Base-by-base conservation (phyloP, 2,113 vertebrate species). In the Xiphias gladius region DNA sequence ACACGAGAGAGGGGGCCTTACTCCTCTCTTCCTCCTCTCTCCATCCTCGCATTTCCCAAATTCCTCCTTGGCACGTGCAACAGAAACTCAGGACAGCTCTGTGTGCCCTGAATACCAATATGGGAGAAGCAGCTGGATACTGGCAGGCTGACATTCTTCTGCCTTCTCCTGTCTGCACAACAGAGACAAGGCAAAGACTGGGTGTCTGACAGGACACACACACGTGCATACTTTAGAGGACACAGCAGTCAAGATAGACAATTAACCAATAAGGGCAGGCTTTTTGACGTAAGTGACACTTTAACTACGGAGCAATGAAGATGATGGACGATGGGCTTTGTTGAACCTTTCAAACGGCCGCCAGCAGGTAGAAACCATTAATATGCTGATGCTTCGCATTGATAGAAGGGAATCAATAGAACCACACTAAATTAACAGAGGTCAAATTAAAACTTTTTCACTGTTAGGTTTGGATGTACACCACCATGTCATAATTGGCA, bases 31-130 rank as follows among this genome's bases (percentile, higher is more conserved):
- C 83, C 75, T 67, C 61, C 65, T 80, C 62, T 76, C 85, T 63
- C 65, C 43, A 85, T 88, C 87, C 78, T 80, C 82, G 80, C 76
- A 57, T 89, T 86, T 86, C 82, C 86, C 82, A 93, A 86, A 88
- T 90, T 89, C 92, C 91, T 91, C 93, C 89, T 91, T 89, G 90
- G 89, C 92, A 93, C 93, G 88, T 94, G 91, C 86, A 88, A 86
- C 86, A 93, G 85, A 89, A 85, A 80, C 90, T 84, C 84, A 85
- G 89, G 79, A 88, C 11, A 30, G 32, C 71, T 82, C 50, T 28
- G 46, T 89, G 89, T 92, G 90, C 78, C 79, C 87, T 16, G 93
- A 93, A 93, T 94, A 91, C 88, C 91, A 94, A 94, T 94, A 86
- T 88, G 91, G 87, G 57, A 67, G 64, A 89, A 90, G 90, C 92